phyloP scores from a whole-genome alignment of 1,140 invertebrate genomes.

The Arion vulgaris region DNA sequence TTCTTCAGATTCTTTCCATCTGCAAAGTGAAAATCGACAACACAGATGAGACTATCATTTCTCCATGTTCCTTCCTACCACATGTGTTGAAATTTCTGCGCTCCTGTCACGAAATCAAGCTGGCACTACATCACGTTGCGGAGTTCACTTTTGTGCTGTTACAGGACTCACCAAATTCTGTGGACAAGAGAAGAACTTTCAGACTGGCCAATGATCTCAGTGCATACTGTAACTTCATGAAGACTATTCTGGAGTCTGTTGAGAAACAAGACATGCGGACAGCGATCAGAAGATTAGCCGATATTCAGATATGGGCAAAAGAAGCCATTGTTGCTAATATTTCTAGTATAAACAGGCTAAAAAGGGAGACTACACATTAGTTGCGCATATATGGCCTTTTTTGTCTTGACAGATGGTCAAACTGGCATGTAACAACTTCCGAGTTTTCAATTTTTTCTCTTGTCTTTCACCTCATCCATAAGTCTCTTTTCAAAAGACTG shows the following conservation, averaged over 20 bases:
- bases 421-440: too few relatives aligned
- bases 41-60: not conserved
- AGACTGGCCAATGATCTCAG: constrained; percentile 25
- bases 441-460: too few relatives aligned
- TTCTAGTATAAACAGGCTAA: not conserved
- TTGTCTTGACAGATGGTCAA: too few relatives aligned
- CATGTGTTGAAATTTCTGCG: constrained; percentile 17
- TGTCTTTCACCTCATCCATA: too few relatives aligned
- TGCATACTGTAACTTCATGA: not conserved
- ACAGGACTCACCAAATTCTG: not conserved
- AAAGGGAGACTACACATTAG: too few relatives aligned
- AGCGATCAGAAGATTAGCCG: not conserved
- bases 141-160: too few relatives aligned
- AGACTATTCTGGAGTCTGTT: not conserved
- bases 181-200: constrained; percentile 6
- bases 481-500: too few relatives aligned
- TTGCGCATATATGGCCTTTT: too few relatives aligned
- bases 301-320: constrained; percentile 9
- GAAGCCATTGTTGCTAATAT: not conserved
- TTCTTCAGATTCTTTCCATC: not conserved
- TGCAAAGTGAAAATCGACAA: not conserved
- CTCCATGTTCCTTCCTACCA: not conserved
- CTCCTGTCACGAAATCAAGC: not conserved
- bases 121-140: constrained; percentile 18
- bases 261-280: not conserved